phyloP scores from a whole-genome alignment of 2,797 vertebrate genomes.

The Pipistrellus pipistrellus region DNA sequence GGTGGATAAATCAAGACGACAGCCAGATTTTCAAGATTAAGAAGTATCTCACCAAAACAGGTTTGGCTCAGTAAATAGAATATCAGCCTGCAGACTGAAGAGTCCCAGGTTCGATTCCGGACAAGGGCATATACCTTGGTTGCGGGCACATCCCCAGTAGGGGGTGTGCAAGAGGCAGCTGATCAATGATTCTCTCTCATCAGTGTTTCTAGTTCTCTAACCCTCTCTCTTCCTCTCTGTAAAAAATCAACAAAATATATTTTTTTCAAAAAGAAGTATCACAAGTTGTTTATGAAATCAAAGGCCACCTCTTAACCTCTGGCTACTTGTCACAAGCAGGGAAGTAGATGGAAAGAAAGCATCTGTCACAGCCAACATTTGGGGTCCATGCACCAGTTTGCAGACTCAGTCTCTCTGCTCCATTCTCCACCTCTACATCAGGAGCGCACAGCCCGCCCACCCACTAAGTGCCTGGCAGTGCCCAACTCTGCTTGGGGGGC shows the following conservation, averaged over 20 bases:
- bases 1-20: neutral
- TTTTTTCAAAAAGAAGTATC: neutral
- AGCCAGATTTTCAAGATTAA: neutral
- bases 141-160: too few species aligned
- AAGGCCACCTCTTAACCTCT: neutral
- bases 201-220: too few species aligned
- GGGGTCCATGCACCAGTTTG: neutral
- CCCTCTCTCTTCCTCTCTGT: too few species aligned
- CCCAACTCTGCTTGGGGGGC: rapidly evolving
- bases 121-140: too few species aligned
- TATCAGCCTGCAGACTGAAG: too few species aligned
- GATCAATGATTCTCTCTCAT: too few species aligned
- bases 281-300: neutral
- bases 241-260: too few species aligned
- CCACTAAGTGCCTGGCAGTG: neutral
- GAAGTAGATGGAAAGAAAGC: neutral
- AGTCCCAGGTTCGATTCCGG: too few species aligned
- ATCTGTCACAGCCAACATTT: neutral
- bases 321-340: too few species aligned
- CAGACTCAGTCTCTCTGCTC: neutral
- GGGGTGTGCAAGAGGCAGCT: too few species aligned
- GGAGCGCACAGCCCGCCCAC: neutral
- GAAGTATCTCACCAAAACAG: neutral
- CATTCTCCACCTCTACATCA: neutral
- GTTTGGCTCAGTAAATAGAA: too few species aligned